phyloP scores from a whole-genome alignment of 2,888 invertebrate genomes.

The Heliconius erato region DNA sequence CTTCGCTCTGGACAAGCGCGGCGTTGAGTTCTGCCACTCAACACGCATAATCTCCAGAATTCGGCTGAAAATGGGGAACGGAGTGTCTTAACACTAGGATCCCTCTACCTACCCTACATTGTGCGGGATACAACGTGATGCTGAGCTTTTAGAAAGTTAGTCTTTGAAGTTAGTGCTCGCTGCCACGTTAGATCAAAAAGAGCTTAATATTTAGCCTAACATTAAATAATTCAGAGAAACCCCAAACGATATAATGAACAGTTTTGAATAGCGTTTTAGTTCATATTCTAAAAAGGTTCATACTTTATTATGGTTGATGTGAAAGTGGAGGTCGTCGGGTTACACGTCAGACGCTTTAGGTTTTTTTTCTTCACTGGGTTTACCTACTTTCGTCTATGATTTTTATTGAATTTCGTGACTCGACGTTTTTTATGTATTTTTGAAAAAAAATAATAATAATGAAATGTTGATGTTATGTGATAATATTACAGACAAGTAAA shows the following conservation, averaged over 20 bases:
- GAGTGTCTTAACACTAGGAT: too few relatives aligned
- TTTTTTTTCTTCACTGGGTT: slow-evolving; percentile 58
- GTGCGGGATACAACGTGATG: too few relatives aligned
- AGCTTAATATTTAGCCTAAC: not conserved
- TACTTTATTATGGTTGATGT: slow-evolving; percentile 66
- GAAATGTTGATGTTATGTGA: not conserved
- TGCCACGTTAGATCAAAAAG: not conserved
- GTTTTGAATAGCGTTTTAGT: slow-evolving; percentile 47
- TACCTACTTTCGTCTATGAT: slow-evolving; percentile 55
- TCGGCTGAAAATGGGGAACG: too few relatives aligned
- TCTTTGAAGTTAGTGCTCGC: too few relatives aligned
- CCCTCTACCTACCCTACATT: too few relatives aligned
- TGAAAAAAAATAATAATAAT: not conserved
- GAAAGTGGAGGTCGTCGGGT: slow-evolving; percentile 74
- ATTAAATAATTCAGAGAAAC: not conserved
- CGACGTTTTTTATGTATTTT: not conserved
- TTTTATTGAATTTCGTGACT: slow-evolving; percentile 20
- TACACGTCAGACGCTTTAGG: slow-evolving; percentile 63
- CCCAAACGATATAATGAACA: slow-evolving; percentile 14
- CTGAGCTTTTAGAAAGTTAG: not conserved
- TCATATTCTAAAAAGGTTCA: slow-evolving; percentile 60
- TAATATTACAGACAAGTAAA: not conserved
- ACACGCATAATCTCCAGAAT: too few relatives aligned
- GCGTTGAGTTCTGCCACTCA: too few relatives aligned
- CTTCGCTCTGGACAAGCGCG: too few relatives aligned